These are phyloP conservation scores for Adelognathus sp. DNA, from an alignment of 2,888 invertebrate species.

Conservation along the genomic window DNA sequence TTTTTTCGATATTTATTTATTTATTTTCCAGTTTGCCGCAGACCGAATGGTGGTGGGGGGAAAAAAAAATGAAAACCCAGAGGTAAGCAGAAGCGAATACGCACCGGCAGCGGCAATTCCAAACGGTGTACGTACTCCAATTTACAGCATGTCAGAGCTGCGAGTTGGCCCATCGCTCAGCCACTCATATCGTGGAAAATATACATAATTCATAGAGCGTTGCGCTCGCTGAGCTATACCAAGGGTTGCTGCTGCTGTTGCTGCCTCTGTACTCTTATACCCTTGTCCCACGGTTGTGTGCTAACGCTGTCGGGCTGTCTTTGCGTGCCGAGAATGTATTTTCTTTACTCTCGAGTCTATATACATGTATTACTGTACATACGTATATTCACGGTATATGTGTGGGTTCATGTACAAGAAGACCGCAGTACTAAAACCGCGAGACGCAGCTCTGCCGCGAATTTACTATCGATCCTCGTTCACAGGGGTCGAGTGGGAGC, in stretches of 20 bases:
- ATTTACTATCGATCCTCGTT: conserved; percentile 22
- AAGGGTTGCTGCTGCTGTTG: too few species aligned
- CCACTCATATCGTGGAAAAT: conserved; percentile 79
- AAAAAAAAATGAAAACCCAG: background rate
- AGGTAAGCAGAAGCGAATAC: background rate
- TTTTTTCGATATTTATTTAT: conserved; percentile 6
- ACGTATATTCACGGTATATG: background rate
- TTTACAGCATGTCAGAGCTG: conserved; percentile 79
- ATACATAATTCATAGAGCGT: conserved; percentile 77
- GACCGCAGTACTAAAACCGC: background rate
- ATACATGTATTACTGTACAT: background rate
- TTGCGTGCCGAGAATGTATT: conserved; percentile 31
- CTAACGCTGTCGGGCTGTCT: conserved; percentile 6
- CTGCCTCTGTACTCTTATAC: conserved; percentile 46
- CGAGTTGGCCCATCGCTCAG: conserved; percentile 78
- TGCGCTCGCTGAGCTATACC: conserved; percentile 42
- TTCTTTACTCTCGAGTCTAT: conserved; percentile 2
- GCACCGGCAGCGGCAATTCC: conserved; percentile 1
- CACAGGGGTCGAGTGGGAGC: background rate
- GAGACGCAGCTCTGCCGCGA: background rate
- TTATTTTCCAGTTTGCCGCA: background rate
- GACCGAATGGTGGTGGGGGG: background rate
- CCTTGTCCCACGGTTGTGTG: conserved; percentile 17
- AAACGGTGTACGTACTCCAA: conserved; percentile 69
- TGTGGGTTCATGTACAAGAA: background rate